These are phyloP conservation scores for Olivierus martensii DNA, from an alignment of 1,140 invertebrate genomes.

Conservation along the genomic window DNA sequence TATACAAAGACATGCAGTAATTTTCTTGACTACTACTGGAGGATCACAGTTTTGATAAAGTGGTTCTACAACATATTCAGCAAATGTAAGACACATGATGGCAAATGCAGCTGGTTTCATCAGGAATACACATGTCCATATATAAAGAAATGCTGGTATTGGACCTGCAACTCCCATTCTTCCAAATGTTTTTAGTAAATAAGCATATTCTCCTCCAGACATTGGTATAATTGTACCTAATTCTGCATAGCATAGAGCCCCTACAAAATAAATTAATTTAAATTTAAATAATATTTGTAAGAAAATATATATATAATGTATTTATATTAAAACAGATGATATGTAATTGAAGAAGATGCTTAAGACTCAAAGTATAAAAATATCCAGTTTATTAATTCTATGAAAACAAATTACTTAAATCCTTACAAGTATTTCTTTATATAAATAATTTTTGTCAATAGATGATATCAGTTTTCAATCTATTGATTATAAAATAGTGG, in stretches of 20 bases:
- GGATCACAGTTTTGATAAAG: slow-evolving; percentile 53
- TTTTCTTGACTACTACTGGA: slow-evolving; percentile 42
- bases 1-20: slow-evolving; percentile 42
- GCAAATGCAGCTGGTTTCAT: slow-evolving; percentile 60
- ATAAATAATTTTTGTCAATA: too few relatives aligned
- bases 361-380: too few relatives aligned
- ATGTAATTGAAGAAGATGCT: too few relatives aligned
- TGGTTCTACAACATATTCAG: slow-evolving; percentile 63
- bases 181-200: slow-evolving; percentile 32
- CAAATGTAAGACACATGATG: slow-evolving; percentile 43
- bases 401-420: too few relatives aligned
- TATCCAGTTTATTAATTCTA: too few relatives aligned
- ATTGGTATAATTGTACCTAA: slow-evolving; percentile 46
- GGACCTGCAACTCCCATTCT: slow-evolving; percentile 42
- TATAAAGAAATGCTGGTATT: slow-evolving; percentile 59
- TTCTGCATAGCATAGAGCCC: slow-evolving; percentile 64
- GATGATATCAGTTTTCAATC: too few relatives aligned
- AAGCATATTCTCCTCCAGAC: slow-evolving; percentile 71
- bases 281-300: too few relatives aligned
- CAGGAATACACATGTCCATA: slow-evolving; percentile 62
- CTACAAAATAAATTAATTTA: slow-evolving; percentile 15
- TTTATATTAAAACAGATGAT: too few relatives aligned
- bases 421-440: too few relatives aligned
- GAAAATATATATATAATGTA: too few relatives aligned
- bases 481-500: too few relatives aligned